Base-by-base conservation (phyloP, 2,888 invertebrate species). In the Parnassius orleans region DNA sequence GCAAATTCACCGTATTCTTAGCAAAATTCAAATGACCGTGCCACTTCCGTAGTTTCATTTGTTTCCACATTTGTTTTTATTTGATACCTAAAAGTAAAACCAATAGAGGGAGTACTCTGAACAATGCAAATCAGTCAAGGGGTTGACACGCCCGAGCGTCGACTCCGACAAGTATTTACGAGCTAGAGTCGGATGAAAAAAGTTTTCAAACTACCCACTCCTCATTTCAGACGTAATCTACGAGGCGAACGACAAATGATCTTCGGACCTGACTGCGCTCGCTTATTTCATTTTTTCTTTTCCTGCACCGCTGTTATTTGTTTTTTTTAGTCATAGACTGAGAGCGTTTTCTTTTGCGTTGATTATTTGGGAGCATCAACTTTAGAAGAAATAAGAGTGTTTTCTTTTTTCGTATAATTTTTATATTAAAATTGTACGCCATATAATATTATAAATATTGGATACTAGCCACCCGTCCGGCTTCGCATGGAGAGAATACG, bases 161-260 rank as follows among this genome's bases (percentile, higher is more conserved):
- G 67, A 66, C 67, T 60, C 63, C 67, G 78, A 76, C 78, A 76
- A 80, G 78, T 84, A 86, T 84, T 86, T 86, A 86, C 84, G 82
- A 80, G 74, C 65, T 69, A 58, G 68, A 67, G 77, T 73, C 71
- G 69, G 71, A 74, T 75, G 76, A 78, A 81, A 80, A 77, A 83
- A 85, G 80, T 81, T 81, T 76, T 74, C 67, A 78, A 84, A 86
- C 86, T 84, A 87, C 83, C 83, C 84, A 81, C 87, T 87, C 87
- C 86, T 88, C 87, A 88, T 87, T 88, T 86, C 80, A 81, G 81
- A 85, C 79, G 85, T 83, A 88, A 88, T 87, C 87, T 87, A 88
- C 84, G 75, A 74, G 68, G 68, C 66, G 68, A 65, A 71, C 74
- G 80, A 81, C 80, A 81, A 81, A 81, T 87, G 87, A 80, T 76